These are phyloP conservation scores for Nomada lathburiana DNA, from an alignment of 2,888 invertebrate species.

Conservation along the genomic window DNA sequence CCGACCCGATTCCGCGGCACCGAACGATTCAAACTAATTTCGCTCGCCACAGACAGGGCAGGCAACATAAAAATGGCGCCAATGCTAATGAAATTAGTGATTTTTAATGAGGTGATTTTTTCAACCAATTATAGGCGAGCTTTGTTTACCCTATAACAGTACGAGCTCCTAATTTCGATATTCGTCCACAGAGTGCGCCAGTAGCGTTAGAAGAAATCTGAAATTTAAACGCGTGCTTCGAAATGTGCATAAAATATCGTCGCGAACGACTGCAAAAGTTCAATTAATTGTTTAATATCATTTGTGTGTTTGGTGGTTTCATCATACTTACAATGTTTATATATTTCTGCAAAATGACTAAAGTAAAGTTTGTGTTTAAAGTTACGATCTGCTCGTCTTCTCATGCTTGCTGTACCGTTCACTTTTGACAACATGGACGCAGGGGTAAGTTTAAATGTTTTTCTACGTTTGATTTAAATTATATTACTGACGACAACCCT, in stretches of 20 bases:
- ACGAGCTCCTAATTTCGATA: background rate
- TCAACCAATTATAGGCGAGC: conserved; percentile 8
- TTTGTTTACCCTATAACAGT: conserved; percentile 6
- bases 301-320: background rate
- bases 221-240: background rate
- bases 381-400: background rate
- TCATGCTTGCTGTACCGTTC: background rate
- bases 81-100: background rate
- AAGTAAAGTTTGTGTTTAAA: background rate
- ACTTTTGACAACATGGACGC: background rate
- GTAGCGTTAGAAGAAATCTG: conserved; percentile 1
- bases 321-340: background rate
- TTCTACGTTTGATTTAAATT: background rate
- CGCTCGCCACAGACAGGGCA: background rate
- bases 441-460: background rate
- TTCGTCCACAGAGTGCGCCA: conserved; percentile 28
- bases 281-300: background rate
- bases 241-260: background rate
- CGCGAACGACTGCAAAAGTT: background rate
- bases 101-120: background rate
- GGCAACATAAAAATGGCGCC: background rate
- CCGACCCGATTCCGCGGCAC: background rate
- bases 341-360: background rate
- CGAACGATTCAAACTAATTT: conserved; percentile 11
- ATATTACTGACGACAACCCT: background rate